These are phyloP conservation scores for Penaeus chinensis DNA, from an alignment of 1,140 invertebrate genomes.

Conservation along the genomic window DNA sequence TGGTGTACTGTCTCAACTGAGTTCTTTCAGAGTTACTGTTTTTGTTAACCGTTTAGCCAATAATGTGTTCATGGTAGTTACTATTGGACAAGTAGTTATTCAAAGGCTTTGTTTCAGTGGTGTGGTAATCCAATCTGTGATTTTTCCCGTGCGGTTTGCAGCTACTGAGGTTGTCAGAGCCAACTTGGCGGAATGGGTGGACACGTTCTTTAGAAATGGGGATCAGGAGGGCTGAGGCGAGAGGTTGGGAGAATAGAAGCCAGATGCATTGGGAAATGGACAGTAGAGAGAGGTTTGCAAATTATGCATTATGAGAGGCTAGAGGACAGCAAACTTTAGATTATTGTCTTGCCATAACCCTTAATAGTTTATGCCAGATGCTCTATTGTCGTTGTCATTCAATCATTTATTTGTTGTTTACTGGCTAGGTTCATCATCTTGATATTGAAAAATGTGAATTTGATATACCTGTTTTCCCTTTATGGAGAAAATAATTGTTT, in stretches of 20 bases:
- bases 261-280: slow-evolving; percentile 10
- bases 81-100: slow-evolving; percentile 59
- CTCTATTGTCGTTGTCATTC: slow-evolving; percentile 25
- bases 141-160: slow-evolving; percentile 61
- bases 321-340: background rate
- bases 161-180: slow-evolving; percentile 59
- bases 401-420: background rate
- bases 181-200: slow-evolving; percentile 51
- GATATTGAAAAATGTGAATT: too few species aligned
- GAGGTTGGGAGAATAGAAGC: background rate
- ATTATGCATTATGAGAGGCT: background rate
- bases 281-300: background rate
- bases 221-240: slow-evolving; percentile 1
- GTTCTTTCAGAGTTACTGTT: slow-evolving; percentile 48
- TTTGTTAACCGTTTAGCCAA: slow-evolving; percentile 57
- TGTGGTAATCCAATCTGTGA: slow-evolving; percentile 60
- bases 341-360: slow-evolving; percentile 21
- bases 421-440: slow-evolving; percentile 14
- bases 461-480: too few species aligned
- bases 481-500: too few species aligned
- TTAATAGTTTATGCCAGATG: slow-evolving; percentile 39
- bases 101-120: slow-evolving; percentile 60
- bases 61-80: slow-evolving; percentile 61
- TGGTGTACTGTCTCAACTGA: slow-evolving; percentile 33
- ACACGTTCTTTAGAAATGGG: slow-evolving; percentile 37